These are phyloP conservation scores for Mystacides longicornis DNA, from an alignment of 2,888 invertebrate species.

Conservation along the genomic window DNA sequence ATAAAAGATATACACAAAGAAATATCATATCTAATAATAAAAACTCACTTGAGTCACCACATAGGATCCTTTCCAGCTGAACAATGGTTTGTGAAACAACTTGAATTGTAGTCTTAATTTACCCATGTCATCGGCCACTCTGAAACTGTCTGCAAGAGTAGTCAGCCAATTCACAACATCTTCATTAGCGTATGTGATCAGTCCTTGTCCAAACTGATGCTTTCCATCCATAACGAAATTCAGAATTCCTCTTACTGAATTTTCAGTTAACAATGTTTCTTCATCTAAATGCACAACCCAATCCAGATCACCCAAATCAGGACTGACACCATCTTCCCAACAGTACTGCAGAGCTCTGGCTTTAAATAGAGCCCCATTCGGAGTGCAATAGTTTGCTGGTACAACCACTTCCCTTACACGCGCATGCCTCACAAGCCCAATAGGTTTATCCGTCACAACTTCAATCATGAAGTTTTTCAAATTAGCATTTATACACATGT, in stretches of 20 bases:
- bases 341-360: conserved; percentile 93
- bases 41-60: conserved; percentile 84
- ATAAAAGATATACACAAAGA: neutral
- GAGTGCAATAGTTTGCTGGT: conserved; percentile 77
- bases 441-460: conserved; percentile 87
- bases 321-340: conserved; percentile 82
- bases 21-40: neutral
- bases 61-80: conserved; percentile 98
- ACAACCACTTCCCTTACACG: conserved; percentile 84
- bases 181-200: conserved; percentile 95
- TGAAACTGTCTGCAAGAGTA: conserved; percentile 89
- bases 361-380: conserved; percentile 89
- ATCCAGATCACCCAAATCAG: conserved; percentile 72
- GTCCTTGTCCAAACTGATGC: conserved; percentile 91
- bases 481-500: conserved; percentile 80
- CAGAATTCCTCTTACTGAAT: conserved; percentile 80
- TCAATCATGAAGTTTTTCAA: conserved; percentile 94
- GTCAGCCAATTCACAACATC: conserved; percentile 96
- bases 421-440: conserved; percentile 69
- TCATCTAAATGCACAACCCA: conserved; percentile 98
- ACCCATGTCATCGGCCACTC: conserved; percentile 97
- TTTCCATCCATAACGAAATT: conserved; percentile 94
- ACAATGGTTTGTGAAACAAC: conserved; percentile 88
- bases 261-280: conserved; percentile 89
- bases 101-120: conserved; percentile 88